Conservation (phyloP, 2,113 vertebrate species). For the Gavialis gangeticus region DNA sequence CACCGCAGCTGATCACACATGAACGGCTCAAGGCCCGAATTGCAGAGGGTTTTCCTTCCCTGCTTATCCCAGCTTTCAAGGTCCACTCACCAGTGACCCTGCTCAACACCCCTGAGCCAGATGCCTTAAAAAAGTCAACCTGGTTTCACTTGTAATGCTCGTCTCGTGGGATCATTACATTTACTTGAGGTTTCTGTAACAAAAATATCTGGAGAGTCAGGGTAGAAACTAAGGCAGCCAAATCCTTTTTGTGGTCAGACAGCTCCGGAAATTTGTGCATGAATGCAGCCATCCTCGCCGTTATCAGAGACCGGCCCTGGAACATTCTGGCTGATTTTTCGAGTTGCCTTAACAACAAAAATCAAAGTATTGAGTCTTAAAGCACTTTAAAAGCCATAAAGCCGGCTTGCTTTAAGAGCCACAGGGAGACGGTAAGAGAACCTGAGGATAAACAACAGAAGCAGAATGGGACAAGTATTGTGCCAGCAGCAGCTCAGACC, state of each 20-base stretch:
- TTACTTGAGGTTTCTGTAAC: conserved; percentile 35
- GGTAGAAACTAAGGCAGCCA: conserved; percentile 40
- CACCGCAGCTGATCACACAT: too few relatives aligned
- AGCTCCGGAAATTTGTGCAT: background rate
- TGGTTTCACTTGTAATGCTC: conserved; percentile 28
- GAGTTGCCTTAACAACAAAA: conserved; percentile 38
- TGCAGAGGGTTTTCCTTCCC: background rate
- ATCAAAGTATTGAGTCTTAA: background rate
- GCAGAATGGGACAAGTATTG: background rate
- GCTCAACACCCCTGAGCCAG: background rate
- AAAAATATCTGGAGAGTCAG: conserved; percentile 30
- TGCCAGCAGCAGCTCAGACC: background rate
- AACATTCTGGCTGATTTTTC: conserved; percentile 19
- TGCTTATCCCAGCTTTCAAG: background rate
- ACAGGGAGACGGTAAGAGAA: background rate
- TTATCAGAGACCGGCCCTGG: conserved; percentile 22
- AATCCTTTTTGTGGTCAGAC: background rate
- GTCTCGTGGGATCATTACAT: conserved; percentile 6
- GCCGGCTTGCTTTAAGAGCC: background rate
- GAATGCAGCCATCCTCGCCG: conserved; percentile 28
- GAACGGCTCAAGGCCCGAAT: background rate
- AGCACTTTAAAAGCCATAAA: background rate
- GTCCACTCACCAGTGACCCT: background rate
- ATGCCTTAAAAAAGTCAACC: conserved; percentile 7
- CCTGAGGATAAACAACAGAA: background rate